Percentiles rank a stretch among this genome's conserved stretches.
phyloP scores from a whole-genome alignment of 1,140 invertebrate genomes.

The Lethrus apterus region DNA sequence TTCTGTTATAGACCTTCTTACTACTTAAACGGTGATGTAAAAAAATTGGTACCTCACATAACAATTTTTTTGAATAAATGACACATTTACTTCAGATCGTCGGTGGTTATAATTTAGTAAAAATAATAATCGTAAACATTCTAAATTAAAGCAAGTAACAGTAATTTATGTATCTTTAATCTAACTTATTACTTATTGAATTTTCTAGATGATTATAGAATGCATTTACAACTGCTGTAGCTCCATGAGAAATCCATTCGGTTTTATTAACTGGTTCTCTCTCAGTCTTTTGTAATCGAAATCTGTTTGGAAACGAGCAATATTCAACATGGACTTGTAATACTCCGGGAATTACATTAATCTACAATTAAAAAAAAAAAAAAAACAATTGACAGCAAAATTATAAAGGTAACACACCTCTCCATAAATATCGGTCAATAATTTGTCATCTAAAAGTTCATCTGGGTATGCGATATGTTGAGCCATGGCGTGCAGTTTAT shows the following conservation, averaged over 20 bases:
- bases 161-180: no score
- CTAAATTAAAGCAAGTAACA: no score
- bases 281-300: constrained; percentile 51
- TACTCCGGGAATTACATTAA: constrained; percentile 51
- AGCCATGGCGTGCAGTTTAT: constrained; percentile 49
- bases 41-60: no score
- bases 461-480: constrained; percentile 52
- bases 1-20: no score
- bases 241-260: constrained; percentile 57
- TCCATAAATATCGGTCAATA: constrained; percentile 46
- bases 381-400: constrained; percentile 15
- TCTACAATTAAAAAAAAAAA: constrained; percentile 34
- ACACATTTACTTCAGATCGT: no score
- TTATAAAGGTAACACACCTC: constrained; percentile 15
- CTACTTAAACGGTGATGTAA: no score
- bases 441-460: constrained; percentile 48
- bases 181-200: constrained; percentile 57
- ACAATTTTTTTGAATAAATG: no score
- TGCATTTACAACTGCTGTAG: constrained; percentile 57
- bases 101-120: no score
- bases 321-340: constrained; percentile 51
- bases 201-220: constrained; percentile 59
- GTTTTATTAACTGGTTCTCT: constrained; percentile 57
- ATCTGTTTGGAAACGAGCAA: constrained; percentile 52
- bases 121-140: no score